Base-by-base conservation (phyloP, 2,888 invertebrate genomes). In the Abrostola triplasia region DNA sequence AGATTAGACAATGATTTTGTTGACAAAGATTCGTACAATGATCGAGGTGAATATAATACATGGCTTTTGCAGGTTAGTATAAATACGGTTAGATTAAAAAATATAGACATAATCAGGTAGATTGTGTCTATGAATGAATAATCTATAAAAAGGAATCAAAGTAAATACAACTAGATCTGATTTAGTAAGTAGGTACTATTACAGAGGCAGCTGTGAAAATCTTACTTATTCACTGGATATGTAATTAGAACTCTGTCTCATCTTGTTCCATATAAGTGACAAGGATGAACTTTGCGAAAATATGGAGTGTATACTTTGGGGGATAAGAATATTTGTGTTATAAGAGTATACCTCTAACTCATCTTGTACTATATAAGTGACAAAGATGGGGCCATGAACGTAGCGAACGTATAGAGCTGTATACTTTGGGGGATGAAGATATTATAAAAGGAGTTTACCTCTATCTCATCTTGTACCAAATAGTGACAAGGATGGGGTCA, bases 381-480 rank as follows among this genome's bases (percentile, higher is more conserved):
- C 49, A 60, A 51, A 53, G 36, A 55, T 67, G 56, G 61, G 54
- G 36, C 59, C 41, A 41, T 24, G n/a, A 50, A 9, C 42, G 35
- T 44, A 61, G 35, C 13, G 35, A 73, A 67, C 58, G 44, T 44
- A 5, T 48, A 64, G 44, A 38, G 35, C 42, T 48, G 42, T 64
- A 35, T 57, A 67, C 52, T 59, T 70, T 70, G 70, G 66, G 63
- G 65, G 64, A 78, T 73, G 72, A 67, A n/a, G n/a, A n/a, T n/a
- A n/a, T n/a, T n/a, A n/a, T n/a, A n/a, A n/a, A n/a, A n/a, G n/a
- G n/a, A n/a, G n/a, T n/a, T n/a, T n/a, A n/a, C n/a, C 24, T 24
- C 24, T 24, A 24, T 24, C 24, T 24, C 24, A 24, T 24, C 24
- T 24, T 24, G 24, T 24, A 24, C 24, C 24, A 24, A 2, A 24